Base-by-base conservation (phyloP, 2,888 invertebrate genomes). In the Mamestra brassicae region DNA sequence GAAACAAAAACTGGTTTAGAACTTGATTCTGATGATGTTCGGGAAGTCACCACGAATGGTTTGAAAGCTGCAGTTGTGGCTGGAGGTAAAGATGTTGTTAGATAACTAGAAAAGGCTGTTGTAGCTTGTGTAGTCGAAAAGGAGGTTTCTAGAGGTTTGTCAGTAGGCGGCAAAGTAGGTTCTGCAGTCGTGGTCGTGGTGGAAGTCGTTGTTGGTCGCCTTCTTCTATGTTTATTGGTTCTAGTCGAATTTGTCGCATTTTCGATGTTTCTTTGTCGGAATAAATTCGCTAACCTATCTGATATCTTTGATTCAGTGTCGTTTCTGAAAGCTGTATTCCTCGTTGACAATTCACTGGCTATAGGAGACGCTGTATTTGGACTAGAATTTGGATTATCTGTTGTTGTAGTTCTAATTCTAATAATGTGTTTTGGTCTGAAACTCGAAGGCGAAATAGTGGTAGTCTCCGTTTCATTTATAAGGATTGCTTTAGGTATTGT, bases 181-280 rank as follows among this genome's bases (percentile, higher is more conserved):
- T 45, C 70, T 38, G 89, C 83, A 67, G 90, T 88, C 11, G 90
- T 89, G 50, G 92, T 90, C 15, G 93, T 92, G 0, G 91, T 94
- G 1, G 96, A 89, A 26, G 97, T 96, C 8, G 96, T 97, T 7
- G 97, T 96, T 5, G 95, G 95, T 69, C 97, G 93, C 84, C 96
- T 93, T 85, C 97, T 90, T 83, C 88, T 91, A 5, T 91, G 85
- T 88, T 93, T 94, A 84, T 93, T 95, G 60, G 94, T 91, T 88
- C 92, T 91, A 69, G 91, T 91, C 67, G 90, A 91, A 80, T 89
- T 90, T 55, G 90, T 91, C 36, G 91, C 78, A 85, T 90, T 92
- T 47, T 92, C 93, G 76, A 90, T 89, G 57, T 91, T 91, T 76
- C 87, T 93, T 78, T 91, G 93, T 76, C 89, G 91, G 71, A 92